Conservation (phyloP, 2,113 vertebrate species). For the Mionectes macconnelli region DNA sequence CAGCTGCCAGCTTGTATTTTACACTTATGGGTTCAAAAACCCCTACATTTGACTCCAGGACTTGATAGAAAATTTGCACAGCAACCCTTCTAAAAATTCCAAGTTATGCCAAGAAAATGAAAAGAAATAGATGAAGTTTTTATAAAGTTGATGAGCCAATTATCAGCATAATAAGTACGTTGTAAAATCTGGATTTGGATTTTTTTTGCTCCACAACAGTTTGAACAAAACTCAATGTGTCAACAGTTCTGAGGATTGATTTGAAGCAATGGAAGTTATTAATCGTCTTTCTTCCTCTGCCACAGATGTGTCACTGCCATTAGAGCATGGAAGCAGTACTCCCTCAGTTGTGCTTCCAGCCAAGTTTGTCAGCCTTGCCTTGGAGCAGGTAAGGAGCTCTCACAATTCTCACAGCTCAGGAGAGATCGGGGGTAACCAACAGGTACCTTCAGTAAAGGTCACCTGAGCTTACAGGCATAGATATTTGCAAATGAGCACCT, state of each 20-base stretch:
- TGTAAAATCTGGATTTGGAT: neutral
- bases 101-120: neutral
- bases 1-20: neutral
- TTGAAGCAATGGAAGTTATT: neutral
- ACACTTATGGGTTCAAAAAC: neutral
- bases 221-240: neutral
- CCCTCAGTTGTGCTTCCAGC: neutral
- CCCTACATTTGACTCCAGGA: neutral
- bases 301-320: neutral
- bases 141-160: constrained; percentile 4
- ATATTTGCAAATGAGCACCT: neutral
- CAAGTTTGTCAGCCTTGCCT: neutral
- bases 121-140: neutral
- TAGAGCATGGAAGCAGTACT: neutral
- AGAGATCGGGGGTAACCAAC: neutral
- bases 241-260: neutral
- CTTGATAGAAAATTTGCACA: neutral
- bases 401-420: neutral
- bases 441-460: neutral
- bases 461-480: neutral
- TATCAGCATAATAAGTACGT: neutral
- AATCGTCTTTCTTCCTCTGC: neutral
- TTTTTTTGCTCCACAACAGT: neutral
- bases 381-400: neutral
- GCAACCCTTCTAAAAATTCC: neutral